These are phyloP conservation scores for Eledone cirrhosa DNA, from an alignment of 2,888 invertebrate species.

Conservation along the genomic window DNA sequence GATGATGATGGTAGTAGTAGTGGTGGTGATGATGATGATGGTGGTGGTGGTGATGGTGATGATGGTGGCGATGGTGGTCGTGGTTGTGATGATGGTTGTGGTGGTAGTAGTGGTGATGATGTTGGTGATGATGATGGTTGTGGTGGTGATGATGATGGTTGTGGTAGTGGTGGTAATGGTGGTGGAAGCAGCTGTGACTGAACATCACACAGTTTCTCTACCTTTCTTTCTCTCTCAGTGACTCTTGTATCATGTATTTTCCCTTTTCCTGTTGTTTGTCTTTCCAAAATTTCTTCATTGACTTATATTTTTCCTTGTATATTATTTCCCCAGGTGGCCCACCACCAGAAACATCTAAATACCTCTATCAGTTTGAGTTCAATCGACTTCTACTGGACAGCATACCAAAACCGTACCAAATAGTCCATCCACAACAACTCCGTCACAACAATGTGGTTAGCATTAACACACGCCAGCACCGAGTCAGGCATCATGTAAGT, in stretches of 20 bases:
- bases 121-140: too few relatives aligned
- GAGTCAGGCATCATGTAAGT: conserved; percentile 60
- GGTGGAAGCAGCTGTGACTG: too few relatives aligned
- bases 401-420: conserved; percentile 63
- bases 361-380: conserved; percentile 41
- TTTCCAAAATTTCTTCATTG: not conserved
- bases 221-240: too few relatives aligned
- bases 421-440: conserved; percentile 68
- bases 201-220: not conserved
- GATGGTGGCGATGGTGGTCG: too few relatives aligned
- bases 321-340: conserved; percentile 1
- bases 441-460: conserved; percentile 61
- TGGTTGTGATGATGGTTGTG: too few relatives aligned
- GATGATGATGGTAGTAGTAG: too few relatives aligned
- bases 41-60: too few relatives aligned
- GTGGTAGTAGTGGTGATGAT: too few relatives aligned
- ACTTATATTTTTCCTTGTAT: not conserved
- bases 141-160: too few relatives aligned
- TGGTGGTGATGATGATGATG: too few relatives aligned
- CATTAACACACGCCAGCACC: conserved; percentile 66
- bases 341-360: not conserved
- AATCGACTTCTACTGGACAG: conserved; percentile 63
- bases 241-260: not conserved
- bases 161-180: too few relatives aligned
- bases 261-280: not conserved